Evolutionary conservation across 2,113 vertebrate genomes (phyloP).

Genomic region (Catharus minimus): DNA sequence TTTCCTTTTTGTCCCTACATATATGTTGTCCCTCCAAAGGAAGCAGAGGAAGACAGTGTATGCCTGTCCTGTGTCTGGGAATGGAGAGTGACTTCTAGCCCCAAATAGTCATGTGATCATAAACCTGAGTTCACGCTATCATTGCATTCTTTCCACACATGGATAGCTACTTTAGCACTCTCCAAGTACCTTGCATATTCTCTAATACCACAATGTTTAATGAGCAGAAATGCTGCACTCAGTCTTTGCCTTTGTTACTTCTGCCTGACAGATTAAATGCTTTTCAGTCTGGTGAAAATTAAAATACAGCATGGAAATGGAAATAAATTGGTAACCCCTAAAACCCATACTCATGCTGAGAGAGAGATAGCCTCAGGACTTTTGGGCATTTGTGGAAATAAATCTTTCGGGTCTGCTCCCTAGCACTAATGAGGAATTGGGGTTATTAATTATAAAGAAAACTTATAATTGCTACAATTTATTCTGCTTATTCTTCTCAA

Average conservation of each 20-base stretch:
- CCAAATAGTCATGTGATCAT: accelerated
- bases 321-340: neutral
- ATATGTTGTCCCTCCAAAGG: neutral
- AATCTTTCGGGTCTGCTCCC: neutral
- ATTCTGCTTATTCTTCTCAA: neutral
- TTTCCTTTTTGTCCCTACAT: neutral
- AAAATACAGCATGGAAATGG: neutral
- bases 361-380: accelerated
- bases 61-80: accelerated
- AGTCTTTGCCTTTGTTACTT: neutral
- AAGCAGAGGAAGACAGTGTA: neutral
- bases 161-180: neutral
- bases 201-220: neutral
- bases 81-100: neutral
- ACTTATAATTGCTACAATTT: neutral
- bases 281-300: neutral
- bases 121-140: neutral
- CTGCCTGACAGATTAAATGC: neutral
- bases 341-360: neutral
- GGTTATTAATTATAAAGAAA: neutral
- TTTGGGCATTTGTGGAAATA: neutral
- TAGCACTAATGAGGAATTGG: neutral
- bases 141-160: neutral
- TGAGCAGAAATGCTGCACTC: neutral
- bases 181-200: neutral